phyloP scores from a whole-genome alignment of 1,140 invertebrate species.

The Mizuhopecten yessoensis region DNA sequence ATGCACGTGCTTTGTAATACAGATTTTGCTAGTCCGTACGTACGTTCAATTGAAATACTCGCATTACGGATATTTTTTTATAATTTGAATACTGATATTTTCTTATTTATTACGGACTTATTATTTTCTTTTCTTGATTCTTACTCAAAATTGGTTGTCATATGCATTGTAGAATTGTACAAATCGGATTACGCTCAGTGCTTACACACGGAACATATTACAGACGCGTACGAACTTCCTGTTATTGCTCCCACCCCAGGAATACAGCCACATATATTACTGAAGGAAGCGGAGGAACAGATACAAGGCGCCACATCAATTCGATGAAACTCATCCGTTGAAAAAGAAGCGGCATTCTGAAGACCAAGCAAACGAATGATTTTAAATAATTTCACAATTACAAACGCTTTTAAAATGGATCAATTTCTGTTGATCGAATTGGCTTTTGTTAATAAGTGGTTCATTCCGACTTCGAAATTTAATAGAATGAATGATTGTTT shows the following conservation, averaged over 20 bases:
- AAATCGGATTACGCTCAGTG: too few species aligned
- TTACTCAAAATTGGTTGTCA: too few species aligned
- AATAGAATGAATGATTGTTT: constrained; percentile 35
- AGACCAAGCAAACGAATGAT: constrained; percentile 10
- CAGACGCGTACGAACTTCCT: not conserved
- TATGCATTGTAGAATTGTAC: too few species aligned
- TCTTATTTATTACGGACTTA: too few species aligned
- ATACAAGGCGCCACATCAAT: not conserved
- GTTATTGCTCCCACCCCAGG: not conserved
- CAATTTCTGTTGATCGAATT: constrained; percentile 29
- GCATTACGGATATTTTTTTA: too few species aligned
- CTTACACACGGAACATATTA: not conserved
- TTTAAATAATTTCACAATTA: constrained; percentile 40
- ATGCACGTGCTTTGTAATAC: too few species aligned
- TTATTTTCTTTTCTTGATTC: too few species aligned
- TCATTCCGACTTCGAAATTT: not conserved
- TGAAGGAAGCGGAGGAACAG: not conserved
- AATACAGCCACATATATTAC: not conserved
- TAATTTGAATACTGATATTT: too few species aligned
- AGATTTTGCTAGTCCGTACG: too few species aligned
- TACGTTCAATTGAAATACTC: too few species aligned
- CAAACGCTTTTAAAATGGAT: constrained; percentile 28
- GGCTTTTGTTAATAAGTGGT: not conserved
- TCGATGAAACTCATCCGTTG: constrained; percentile 2
- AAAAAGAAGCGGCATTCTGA: not conserved